phyloP scores from a whole-genome alignment of 2,797 vertebrate genomes.

The Distichodus sexfasciatus region DNA sequence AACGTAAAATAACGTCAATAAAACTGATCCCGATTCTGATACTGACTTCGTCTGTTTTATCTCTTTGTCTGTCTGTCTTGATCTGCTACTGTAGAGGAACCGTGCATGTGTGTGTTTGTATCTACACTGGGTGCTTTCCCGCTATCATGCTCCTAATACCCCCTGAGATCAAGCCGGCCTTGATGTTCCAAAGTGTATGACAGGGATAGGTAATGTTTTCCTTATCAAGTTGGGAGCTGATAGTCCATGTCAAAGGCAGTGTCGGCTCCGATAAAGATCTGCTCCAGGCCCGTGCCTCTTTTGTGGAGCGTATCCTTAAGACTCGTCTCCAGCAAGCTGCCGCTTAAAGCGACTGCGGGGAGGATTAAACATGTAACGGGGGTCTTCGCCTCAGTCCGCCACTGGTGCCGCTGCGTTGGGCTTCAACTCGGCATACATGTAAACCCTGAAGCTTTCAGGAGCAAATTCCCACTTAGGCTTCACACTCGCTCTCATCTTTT shows the following conservation, averaged over 20 bases:
- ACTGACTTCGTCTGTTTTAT: not conserved
- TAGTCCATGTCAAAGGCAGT: slow-evolving; percentile 47
- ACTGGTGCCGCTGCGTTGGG: not conserved
- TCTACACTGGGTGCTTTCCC: not conserved
- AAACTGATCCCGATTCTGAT: no score
- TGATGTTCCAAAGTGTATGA: slow-evolving; percentile 40
- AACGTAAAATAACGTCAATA: no score
- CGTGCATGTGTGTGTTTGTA: slow-evolving; percentile 1
- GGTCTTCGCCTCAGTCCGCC: not conserved
- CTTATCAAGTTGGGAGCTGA: slow-evolving; percentile 47
- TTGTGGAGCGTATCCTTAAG: slow-evolving; percentile 29
- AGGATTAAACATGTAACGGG: not conserved
- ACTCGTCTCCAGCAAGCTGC: not conserved
- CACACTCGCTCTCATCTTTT: not conserved
- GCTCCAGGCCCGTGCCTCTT: slow-evolving; percentile 10
- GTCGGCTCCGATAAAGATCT: slow-evolving; percentile 47
- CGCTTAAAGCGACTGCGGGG: not conserved
- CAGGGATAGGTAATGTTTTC: slow-evolving; percentile 40
- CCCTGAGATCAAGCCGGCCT: slow-evolving; percentile 26
- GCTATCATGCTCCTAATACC: slow-evolving; percentile 16
- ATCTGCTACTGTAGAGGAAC: slow-evolving; percentile 10
- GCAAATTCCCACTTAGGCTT: not conserved
- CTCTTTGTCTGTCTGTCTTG: not conserved
- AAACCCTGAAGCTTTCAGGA: not conserved
- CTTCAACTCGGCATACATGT: not conserved